Conservation (phyloP, 2,888 invertebrate species). For the Cheilosia impressa region DNA sequence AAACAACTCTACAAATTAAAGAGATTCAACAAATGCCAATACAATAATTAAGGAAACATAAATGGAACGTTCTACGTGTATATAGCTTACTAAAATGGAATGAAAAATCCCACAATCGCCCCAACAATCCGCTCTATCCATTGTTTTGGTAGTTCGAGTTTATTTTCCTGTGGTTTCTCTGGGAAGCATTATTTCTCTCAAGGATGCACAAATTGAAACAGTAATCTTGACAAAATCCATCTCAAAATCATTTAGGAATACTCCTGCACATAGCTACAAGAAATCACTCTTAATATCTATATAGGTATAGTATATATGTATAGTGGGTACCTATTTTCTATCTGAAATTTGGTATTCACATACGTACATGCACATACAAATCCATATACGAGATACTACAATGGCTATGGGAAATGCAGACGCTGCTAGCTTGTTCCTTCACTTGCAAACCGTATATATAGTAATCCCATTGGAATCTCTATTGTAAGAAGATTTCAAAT, state of each 20-base stretch:
- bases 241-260: conserved; percentile 61
- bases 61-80: conserved; percentile 21
- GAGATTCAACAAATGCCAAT: neutral
- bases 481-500: conserved; percentile 73
- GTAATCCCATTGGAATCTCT: conserved; percentile 64
- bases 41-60: conserved; percentile 12
- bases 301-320: neutral
- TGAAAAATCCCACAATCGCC: conserved; percentile 31
- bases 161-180: conserved; percentile 5
- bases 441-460: conserved; percentile 29
- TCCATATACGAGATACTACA: neutral
- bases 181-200: conserved; percentile 45
- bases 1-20: neutral
- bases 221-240: conserved; percentile 61
- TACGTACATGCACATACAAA: neutral
- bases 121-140: conserved; percentile 12
- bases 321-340: conserved; percentile 3
- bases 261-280: neutral
- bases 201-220: conserved; percentile 62
- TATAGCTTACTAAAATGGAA: conserved; percentile 11
- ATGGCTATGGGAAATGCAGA: conserved; percentile 46
- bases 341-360: conserved; percentile 17
- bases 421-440: conserved; percentile 13
- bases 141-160: conserved; percentile 22
- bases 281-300: conserved; percentile 1